Evolutionary conservation across 1,140 invertebrate species (phyloP).

Genomic region (Macrobrachium nipponense): DNA sequence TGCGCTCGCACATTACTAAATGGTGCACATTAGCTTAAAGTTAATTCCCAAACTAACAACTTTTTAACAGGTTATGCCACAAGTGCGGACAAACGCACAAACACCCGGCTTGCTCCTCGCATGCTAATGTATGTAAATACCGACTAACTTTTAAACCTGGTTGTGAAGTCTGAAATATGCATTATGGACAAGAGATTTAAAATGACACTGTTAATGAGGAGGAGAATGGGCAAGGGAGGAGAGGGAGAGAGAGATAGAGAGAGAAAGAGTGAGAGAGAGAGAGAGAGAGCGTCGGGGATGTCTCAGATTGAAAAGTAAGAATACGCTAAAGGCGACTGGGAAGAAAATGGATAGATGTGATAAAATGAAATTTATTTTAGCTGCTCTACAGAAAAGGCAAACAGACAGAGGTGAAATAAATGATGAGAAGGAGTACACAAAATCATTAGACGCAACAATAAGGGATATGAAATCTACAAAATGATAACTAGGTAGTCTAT

Average conservation of each 20-base stretch:
- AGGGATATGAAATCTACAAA: no score
- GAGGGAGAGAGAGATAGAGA: not conserved
- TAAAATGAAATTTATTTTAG: no score
- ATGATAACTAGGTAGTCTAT: no score
- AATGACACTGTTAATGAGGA: constrained; percentile 42
- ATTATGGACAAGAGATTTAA: constrained; percentile 21
- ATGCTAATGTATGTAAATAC: constrained; percentile 49
- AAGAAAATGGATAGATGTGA: no score
- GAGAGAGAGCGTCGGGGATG: not conserved
- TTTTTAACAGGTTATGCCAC: constrained; percentile 41
- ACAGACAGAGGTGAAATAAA: no score
- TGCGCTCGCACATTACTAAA: not conserved
- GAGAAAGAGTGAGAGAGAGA: not conserved
- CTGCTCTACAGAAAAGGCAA: no score
- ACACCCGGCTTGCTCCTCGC: constrained; percentile 24
- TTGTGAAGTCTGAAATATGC: constrained; percentile 38
- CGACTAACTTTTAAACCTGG: constrained; percentile 43
- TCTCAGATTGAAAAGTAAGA: no score
- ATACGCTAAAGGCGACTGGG: no score
- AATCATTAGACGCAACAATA: no score
- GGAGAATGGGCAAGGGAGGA: not conserved
- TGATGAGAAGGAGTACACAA: no score
- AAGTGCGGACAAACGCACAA: constrained; percentile 30
- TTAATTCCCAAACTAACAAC: constrained; percentile 30
- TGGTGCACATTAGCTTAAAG: constrained; percentile 26